Percentiles rank a stretch among this genome's conserved stretches.
Conservation (phyloP, 2,113 vertebrate species). For the Hiodon tergisus region DNA sequence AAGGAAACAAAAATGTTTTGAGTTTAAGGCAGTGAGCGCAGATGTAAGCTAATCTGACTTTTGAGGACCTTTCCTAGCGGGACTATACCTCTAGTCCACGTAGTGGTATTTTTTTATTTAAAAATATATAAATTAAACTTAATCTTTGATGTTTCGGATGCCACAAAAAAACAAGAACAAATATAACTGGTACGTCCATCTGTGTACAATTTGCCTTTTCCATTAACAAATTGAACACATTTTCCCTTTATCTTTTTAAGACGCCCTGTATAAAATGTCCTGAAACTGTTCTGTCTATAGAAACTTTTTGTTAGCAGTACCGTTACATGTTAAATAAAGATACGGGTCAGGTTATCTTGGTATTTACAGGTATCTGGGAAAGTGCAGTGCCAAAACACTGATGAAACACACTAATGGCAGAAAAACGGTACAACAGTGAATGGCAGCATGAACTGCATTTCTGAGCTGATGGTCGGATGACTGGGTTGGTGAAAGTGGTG, state of each 20-base stretch:
- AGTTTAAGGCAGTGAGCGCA: slow-evolving; percentile 95
- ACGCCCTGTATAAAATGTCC: slow-evolving; percentile 25
- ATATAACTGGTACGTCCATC: slow-evolving; percentile 50
- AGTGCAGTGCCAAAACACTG: slow-evolving; percentile 23
- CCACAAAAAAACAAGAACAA: slow-evolving; percentile 52
- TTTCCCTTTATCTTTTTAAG: slow-evolving; percentile 50
- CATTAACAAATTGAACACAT: slow-evolving; percentile 28
- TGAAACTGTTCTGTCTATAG: slow-evolving; percentile 8
- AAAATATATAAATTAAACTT: slow-evolving; percentile 62
- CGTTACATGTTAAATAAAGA: slow-evolving; percentile 8
- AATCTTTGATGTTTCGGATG: slow-evolving; percentile 51
- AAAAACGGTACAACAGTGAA: not conserved
- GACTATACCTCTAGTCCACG: slow-evolving; percentile 50
- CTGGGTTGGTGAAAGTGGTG: not conserved
- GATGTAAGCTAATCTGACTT: slow-evolving; percentile 53
- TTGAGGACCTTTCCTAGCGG: slow-evolving; percentile 40
- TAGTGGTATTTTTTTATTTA: slow-evolving; percentile 45
- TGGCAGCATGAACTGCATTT: not conserved
- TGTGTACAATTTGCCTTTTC: slow-evolving; percentile 43
- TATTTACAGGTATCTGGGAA: slow-evolving; percentile 9
- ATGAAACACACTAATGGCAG: not conserved
- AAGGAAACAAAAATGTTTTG: slow-evolving; percentile 74
- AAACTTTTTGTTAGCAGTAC: slow-evolving; percentile 1
- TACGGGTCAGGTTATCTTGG: slow-evolving; percentile 15
- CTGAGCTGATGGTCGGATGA: not conserved